Conservation (phyloP, 1,140 invertebrate genomes). For the Penaeus chinensis region DNA sequence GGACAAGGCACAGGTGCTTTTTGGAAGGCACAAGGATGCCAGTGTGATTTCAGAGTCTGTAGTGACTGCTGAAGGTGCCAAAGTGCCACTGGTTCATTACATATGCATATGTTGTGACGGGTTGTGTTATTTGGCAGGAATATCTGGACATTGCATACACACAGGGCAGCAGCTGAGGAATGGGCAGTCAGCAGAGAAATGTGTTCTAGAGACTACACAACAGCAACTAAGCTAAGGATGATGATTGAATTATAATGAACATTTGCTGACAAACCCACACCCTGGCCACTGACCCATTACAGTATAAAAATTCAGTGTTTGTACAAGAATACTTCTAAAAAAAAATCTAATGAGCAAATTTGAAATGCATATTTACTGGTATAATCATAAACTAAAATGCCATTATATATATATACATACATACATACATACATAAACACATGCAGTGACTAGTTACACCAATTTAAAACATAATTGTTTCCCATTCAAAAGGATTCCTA, state of each 20-base stretch:
- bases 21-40: slow-evolving; percentile 44
- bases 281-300: neutral
- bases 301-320: neutral
- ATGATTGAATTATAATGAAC: neutral
- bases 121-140: neutral
- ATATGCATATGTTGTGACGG: neutral
- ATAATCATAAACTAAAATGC: slow-evolving; percentile 37
- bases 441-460: slow-evolving; percentile 48
- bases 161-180: neutral
- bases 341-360: slow-evolving; percentile 28
- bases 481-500: neutral
- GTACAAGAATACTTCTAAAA: slow-evolving; percentile 15
- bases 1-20: slow-evolving; percentile 40
- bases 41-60: slow-evolving; percentile 13
- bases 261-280: neutral
- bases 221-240: neutral
- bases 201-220: neutral
- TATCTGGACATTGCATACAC: neutral
- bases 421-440: too few relatives aligned
- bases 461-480: neutral
- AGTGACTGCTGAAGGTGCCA: neutral
- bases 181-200: neutral
- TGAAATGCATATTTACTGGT: slow-evolving; percentile 28
- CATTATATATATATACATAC: slow-evolving; percentile 32
- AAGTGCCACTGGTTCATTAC: slow-evolving; percentile 15